Percentiles rank a stretch among this genome's conserved stretches.
phyloP scores from a whole-genome alignment of 2,888 invertebrate species.

The Apodemia zela region DNA sequence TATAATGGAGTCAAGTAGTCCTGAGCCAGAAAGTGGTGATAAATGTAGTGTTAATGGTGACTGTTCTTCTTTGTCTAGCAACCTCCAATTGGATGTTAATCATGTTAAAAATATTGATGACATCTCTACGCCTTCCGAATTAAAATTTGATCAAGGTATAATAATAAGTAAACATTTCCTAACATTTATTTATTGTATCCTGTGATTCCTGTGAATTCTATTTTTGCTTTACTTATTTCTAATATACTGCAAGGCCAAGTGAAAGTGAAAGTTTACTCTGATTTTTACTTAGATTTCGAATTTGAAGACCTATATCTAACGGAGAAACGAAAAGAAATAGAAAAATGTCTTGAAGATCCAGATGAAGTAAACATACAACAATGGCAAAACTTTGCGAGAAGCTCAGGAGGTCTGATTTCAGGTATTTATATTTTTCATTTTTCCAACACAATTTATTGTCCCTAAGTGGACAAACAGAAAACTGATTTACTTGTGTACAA shows the following conservation, averaged over 20 bases:
- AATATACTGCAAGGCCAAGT: conserved; percentile 27
- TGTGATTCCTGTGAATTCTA: conserved; percentile 8
- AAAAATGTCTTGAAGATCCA: conserved; percentile 73
- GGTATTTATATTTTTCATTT: conserved; percentile 55
- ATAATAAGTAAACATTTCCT: conserved; percentile 64
- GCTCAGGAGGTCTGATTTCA: conserved; percentile 84
- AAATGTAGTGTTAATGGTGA: conserved; percentile 59
- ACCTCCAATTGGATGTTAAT: conserved; percentile 53
- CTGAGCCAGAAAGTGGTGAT: conserved; percentile 51
- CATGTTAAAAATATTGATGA: conserved; percentile 74
- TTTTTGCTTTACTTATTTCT: not conserved
- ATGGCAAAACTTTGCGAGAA: conserved; percentile 82
- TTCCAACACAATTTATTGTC: not conserved
- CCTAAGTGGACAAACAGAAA: too few relatives aligned
- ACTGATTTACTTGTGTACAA: too few relatives aligned
- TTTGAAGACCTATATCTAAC: conserved; percentile 82
- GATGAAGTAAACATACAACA: conserved; percentile 68
- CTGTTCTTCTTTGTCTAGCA: conserved; percentile 49
- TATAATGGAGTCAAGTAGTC: conserved; percentile 62
- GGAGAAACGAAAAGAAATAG: conserved; percentile 81
- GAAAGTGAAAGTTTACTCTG: conserved; percentile 39
- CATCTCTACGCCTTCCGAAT: conserved; percentile 81
- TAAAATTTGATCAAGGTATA: conserved; percentile 87
- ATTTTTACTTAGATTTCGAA: conserved; percentile 70
- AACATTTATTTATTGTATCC: not conserved